Conservation (phyloP, 2,888 invertebrate genomes). For the Agrotis exclamationis region DNA sequence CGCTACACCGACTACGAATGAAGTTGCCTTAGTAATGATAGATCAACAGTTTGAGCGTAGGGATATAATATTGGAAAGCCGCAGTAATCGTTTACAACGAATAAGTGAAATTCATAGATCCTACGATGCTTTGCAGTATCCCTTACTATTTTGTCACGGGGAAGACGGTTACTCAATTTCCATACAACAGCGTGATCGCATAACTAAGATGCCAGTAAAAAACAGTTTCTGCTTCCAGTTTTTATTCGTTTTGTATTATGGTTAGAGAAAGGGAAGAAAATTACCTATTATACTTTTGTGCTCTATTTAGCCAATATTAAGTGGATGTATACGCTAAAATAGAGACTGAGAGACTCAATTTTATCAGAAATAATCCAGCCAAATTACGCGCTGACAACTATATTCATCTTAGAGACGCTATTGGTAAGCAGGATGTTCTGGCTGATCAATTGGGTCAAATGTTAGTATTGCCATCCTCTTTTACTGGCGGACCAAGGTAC, state of each 20-base stretch:
- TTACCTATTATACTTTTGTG: neutral
- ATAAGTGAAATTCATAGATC: neutral
- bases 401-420: slow-evolving; percentile 36
- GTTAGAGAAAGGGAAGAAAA: neutral
- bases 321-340: slow-evolving; percentile 29
- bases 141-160: slow-evolving; percentile 3
- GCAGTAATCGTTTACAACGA: neutral
- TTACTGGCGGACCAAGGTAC: neutral
- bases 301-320: slow-evolving; percentile 20
- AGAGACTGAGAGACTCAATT: slow-evolving; percentile 12
- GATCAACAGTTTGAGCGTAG: neutral
- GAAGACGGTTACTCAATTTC: slow-evolving; percentile 2
- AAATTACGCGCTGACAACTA: slow-evolving; percentile 59
- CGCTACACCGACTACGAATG: neutral
- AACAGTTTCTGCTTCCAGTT: neutral
- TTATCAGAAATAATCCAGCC: slow-evolving; percentile 49
- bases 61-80: neutral
- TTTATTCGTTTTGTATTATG: slow-evolving; percentile 1
- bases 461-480: neutral
- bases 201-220: neutral
- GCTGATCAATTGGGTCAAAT: too few relatives aligned
- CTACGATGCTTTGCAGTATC: neutral
- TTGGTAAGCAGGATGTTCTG: neutral
- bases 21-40: neutral
- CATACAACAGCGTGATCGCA: neutral